Conservation (phyloP, 2,888 invertebrate genomes). For the Drymonia ruficornis region DNA sequence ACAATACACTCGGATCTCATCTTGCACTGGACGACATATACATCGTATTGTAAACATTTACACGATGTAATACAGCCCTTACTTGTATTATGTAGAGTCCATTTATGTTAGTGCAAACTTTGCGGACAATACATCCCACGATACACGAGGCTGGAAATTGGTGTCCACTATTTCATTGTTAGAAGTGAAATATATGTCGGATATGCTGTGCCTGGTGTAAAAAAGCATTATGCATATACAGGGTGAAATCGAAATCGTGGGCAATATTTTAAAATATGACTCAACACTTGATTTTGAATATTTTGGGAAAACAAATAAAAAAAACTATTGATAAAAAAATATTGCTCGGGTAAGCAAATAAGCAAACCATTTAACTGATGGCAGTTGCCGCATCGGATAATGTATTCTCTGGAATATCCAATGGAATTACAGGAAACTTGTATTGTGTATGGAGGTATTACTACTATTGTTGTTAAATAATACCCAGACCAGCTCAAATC, state of each 20-base stretch:
- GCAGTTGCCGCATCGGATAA: not conserved
- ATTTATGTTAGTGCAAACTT: not conserved
- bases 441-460: no score
- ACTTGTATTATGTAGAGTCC: not conserved
- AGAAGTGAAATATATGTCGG: not conserved
- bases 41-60: constrained; percentile 2
- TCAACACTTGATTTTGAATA: no score
- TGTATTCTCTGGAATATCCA: constrained; percentile 1
- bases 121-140: not conserved
- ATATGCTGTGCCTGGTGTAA: no score
- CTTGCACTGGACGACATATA: not conserved
- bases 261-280: no score
- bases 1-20: not conserved
- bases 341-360: no score
- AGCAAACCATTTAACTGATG: no score
- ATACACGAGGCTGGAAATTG: not conserved
- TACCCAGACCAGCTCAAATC: no score
- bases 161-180: not conserved
- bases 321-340: no score
- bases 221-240: no score
- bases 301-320: no score
- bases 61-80: not conserved
- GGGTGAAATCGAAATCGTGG: no score
- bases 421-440: not conserved
- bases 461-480: no score